Percentiles rank a stretch among this genome's conserved stretches.
Evolutionary conservation across 2,888 invertebrate species (phyloP).

Genomic region (Spodoptera picta): DNA sequence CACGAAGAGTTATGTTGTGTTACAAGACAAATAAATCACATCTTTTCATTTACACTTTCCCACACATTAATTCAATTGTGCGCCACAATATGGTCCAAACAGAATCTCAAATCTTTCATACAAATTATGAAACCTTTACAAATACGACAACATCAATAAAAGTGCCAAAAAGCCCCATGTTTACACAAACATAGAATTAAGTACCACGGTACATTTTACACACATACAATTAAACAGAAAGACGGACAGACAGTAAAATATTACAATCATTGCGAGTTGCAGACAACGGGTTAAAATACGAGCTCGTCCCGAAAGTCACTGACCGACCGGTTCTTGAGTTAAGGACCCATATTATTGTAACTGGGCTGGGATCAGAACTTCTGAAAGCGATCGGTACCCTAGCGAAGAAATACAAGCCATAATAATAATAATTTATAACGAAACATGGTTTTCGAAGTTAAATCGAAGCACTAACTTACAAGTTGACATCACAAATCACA

Average conservation of each 20-base stretch:
- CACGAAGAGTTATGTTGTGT: too few species aligned
- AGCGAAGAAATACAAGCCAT: too few species aligned
- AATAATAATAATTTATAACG: too few species aligned
- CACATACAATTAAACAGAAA: constrained; percentile 9
- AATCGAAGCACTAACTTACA: too few species aligned
- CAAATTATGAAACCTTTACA: constrained; percentile 2
- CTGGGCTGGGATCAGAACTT: constrained; percentile 18
- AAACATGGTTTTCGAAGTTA: too few species aligned
- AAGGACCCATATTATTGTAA: constrained; percentile 32
- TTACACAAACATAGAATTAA: constrained; percentile 8
- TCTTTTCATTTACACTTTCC: not conserved
- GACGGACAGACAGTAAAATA: constrained; percentile 7
- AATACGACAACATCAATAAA: constrained; percentile 1
- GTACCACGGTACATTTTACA: not conserved
- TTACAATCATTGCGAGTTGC: constrained; percentile 30
- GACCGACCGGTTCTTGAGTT: constrained; percentile 47
- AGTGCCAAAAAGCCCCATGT: not conserved
- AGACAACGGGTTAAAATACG: constrained; percentile 25
- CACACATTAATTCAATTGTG: not conserved
- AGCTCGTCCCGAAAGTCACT: constrained; percentile 45
- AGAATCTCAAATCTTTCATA: not conserved
- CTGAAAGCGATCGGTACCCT: not conserved
- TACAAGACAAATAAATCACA: not conserved
- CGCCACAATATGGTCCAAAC: not conserved
- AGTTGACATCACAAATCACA: too few species aligned